Base-by-base conservation (phyloP, 2,888 invertebrate genomes). In the Drosophila leonis region DNA sequence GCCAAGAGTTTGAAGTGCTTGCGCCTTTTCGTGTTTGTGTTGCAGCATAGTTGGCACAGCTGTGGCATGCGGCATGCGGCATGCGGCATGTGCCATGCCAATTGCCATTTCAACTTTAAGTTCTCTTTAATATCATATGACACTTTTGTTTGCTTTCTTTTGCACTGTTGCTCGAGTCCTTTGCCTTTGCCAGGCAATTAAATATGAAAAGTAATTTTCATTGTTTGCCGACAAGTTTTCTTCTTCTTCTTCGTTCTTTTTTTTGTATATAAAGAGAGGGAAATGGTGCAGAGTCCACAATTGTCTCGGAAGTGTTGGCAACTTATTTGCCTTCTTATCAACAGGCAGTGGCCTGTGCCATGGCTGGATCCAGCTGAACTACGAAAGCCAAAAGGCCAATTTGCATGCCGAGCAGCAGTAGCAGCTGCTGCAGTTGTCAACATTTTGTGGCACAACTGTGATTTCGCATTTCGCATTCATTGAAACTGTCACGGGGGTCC, bases 171-270 rank as follows among this genome's bases (percentile, higher is more conserved):
- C 27, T 51, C 20, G 12, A 20, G 27, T 33, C 12, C n/a, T 12
- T 33, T 18, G 27, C 56, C 27, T 35, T 60, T 52, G 78, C 62
- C 52, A 24, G 65, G 80, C 82, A 84, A 85, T 84, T 84, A 83
- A 81, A 88, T 84, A 85, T 85, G 79, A 85, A 84, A 83, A 83
- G 79, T 83, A 79, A 81, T 88, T 88, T 76, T 65, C 71, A 80
- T 80, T 82, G 75, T 83, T 71, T 70, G 59, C 39, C 39, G 75
- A 69, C 71, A 77, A 71, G 44, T 55, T 62, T 61, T 44, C 33
- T 44, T 39, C 48, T 6, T 18, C n/a, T 48, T 15, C 27, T 46
- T 9, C 12, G 8, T 24, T 24, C 4, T 8, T 51, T 64, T 57
- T 37, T 15, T 57, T 37, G 44, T 15, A 42, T 15, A 49, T 57